Percentiles rank a stretch among this genome's conserved stretches.
phyloP scores from a whole-genome alignment of 2,113 vertebrate genomes.

The Equus przewalskii region DNA sequence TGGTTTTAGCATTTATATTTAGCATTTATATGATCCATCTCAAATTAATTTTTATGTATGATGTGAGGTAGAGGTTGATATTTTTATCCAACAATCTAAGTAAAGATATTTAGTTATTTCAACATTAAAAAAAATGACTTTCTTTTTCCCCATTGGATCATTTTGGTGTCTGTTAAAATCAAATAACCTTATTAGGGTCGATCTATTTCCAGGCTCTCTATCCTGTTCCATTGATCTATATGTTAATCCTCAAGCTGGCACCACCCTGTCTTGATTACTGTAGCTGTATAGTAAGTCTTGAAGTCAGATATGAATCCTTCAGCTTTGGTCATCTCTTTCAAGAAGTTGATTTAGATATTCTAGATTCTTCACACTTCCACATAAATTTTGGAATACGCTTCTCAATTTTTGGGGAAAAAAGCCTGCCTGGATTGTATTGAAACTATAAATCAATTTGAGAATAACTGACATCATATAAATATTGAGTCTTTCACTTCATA shows the following conservation, averaged over 20 bases:
- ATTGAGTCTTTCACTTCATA: not conserved
- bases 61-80: not conserved
- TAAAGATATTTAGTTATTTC: not conserved
- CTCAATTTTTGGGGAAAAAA: not conserved
- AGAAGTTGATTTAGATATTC: not conserved
- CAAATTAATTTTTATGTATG: not conserved
- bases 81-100: not conserved
- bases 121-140: not conserved
- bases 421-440: not conserved
- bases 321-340: not conserved
- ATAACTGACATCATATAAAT: slow-evolving; percentile 1
- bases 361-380: not conserved
- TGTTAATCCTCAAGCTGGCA: not conserved
- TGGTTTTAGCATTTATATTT: not conserved
- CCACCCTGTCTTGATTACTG: not conserved
- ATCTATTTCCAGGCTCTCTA: not conserved
- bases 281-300: not conserved
- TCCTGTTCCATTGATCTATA: not conserved
- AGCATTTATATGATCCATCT: not conserved
- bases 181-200: too few species aligned
- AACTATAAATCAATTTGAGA: not conserved
- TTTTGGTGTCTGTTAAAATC: not conserved
- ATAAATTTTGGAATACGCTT: not conserved
- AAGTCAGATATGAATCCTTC: not conserved
- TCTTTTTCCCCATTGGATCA: not conserved